Base-by-base conservation (phyloP, 2,113 vertebrate genomes). In the Rhodinocichla rosea region DNA sequence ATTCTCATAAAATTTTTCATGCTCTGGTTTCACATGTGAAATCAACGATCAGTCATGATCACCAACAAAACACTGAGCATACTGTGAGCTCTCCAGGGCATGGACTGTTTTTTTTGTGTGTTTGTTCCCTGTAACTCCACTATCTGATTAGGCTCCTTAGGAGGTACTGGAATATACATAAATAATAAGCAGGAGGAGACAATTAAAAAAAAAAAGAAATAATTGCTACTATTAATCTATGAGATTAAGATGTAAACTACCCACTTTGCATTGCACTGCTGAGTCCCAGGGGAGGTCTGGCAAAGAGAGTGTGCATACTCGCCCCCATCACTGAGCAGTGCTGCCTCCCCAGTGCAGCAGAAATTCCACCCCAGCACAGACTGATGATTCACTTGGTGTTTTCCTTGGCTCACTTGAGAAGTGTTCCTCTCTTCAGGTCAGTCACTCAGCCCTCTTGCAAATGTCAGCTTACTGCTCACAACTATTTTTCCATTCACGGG, bases 161-260 rank as follows among this genome's bases (percentile, higher is more conserved):
- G 94, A 94, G 95, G 93, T 81, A 96, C 59, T 90, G 88, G 79
- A 95, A 95, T 83, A 93, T 91, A 94, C 87, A 93, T 95, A 95
- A 96, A 89, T 93, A 93, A 95, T 77, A 95, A 95, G 67, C 75
- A 86, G 79, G 79, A 96, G 87, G 75, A 94, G 93, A 94, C 78
- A 91, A 94, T 89, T 87, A 63, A 89, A 89, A 95, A 81, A 81
- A 71, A 87, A 70, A 73, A 55, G 49, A 68, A 84, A 79, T 83
- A 90, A 97, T 93, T 96, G 83, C 77, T 94, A 78, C 92, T 90
- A 95, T 94, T 95, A 94, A 95, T 97, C 89, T 94, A 53, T n/a
- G 47, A 96, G 90, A 96, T 96, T 92, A 88, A 88, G 92, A 95
- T 90, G 80, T 78, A 92, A 96, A 93, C 89, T 67, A 45, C 68